Conservation (phyloP, 2,113 vertebrate genomes). For the Corvus cornix region DNA sequence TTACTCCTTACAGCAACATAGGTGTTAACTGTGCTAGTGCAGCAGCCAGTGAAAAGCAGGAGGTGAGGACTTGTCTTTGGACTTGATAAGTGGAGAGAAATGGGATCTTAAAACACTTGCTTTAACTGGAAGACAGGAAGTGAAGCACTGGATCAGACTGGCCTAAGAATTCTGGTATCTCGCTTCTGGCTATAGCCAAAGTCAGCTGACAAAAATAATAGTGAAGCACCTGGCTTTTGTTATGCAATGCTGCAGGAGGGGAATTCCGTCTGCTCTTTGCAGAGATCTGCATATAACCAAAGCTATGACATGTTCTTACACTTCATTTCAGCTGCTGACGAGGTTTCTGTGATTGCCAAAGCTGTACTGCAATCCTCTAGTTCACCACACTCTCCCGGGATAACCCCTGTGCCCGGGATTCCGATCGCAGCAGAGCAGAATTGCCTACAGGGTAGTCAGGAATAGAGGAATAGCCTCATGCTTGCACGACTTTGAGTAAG, state of each 20-base stretch:
- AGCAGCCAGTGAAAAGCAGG: neutral
- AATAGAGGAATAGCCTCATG: neutral
- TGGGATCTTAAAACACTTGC: neutral
- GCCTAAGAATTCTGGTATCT: constrained; percentile 35
- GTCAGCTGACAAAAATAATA: constrained; percentile 50
- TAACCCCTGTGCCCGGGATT: neutral
- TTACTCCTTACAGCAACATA: neutral
- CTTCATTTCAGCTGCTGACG: neutral
- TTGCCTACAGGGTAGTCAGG: neutral
- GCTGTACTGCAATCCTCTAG: neutral
- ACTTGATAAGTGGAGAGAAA: neutral
- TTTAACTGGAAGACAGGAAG: constrained; percentile 52
- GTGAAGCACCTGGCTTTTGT: constrained; percentile 48
- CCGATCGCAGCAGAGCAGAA: accelerated
- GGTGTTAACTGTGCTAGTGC: neutral
- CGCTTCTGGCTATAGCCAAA: neutral
- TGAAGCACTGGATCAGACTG: constrained; percentile 32
- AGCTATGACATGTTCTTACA: neutral
- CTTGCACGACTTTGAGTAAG: neutral
- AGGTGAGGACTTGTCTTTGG: neutral
- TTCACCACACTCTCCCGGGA: neutral
- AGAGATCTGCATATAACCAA: neutral
- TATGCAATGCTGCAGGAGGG: constrained; percentile 37
- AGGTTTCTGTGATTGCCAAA: neutral
- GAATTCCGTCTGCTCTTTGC: constrained; percentile 38